These are phyloP conservation scores for Brachyalestes nurse DNA, from an alignment of 2,797 vertebrate genomes.

Conservation along the genomic window DNA sequence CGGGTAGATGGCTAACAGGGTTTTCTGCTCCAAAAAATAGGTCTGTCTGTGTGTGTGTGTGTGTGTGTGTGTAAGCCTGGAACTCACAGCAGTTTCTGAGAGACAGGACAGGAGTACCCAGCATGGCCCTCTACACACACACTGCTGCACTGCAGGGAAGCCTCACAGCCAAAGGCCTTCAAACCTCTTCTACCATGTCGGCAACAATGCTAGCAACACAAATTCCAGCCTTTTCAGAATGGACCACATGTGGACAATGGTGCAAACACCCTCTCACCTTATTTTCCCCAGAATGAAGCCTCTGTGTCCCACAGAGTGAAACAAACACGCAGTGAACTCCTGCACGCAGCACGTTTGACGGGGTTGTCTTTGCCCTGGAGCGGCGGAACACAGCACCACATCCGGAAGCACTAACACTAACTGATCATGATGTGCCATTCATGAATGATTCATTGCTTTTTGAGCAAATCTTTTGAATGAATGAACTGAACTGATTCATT, in stretches of 20 bases:
- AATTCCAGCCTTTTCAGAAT: constrained; percentile 28
- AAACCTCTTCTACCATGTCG: neutral
- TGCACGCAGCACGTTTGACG: neutral
- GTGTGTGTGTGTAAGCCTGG: neutral
- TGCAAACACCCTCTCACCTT: neutral
- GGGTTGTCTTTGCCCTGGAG: neutral
- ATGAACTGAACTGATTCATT: neutral
- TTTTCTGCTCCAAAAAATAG: constrained; percentile 13
- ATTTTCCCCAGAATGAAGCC: neutral
- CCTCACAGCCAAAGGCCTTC: constrained; percentile 21
- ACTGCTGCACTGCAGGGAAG: constrained; percentile 25
- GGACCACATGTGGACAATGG: constrained; percentile 5
- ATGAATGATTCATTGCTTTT: constrained; percentile 4
- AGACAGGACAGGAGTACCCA: constrained; percentile 34
- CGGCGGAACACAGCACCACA: neutral
- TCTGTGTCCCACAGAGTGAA: neutral
- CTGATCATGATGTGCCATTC: neutral
- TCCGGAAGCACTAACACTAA: neutral
- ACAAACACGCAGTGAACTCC: constrained; percentile 5
- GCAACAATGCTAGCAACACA: constrained; percentile 7
- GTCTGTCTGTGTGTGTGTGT: neutral
- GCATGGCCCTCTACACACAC: constrained; percentile 28
- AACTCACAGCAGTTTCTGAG: constrained; percentile 10
- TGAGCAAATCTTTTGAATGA: neutral
- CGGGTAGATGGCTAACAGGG: constrained; percentile 9